Conservation (phyloP, 2,113 vertebrate species). For the Scalopus aquaticus region DNA sequence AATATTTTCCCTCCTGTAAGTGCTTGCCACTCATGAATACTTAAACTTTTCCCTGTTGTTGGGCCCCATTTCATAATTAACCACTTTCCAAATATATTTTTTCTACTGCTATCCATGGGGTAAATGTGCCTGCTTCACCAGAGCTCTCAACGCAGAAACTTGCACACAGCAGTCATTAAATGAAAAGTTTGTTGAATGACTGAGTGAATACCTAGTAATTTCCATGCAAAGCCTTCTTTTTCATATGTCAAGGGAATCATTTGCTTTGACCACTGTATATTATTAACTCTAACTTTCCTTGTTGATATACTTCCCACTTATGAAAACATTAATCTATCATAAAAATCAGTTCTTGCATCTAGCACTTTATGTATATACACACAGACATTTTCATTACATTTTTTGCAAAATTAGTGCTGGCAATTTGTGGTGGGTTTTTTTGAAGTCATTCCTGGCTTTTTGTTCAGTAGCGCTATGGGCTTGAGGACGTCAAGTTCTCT, state of each 20-base stretch:
- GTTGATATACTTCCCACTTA: neutral
- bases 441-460: conserved; percentile 13
- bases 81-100: neutral
- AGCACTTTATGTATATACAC: neutral
- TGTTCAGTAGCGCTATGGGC: neutral
- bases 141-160: neutral
- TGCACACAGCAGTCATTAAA: neutral
- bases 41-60: conserved; percentile 22
- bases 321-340: neutral
- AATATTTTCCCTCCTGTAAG: neutral
- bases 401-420: conserved; percentile 24
- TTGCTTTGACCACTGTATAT: neutral
- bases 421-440: neutral
- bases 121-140: neutral
- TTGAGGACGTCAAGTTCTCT: neutral
- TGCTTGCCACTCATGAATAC: neutral
- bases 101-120: neutral
- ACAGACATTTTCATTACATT: conserved; percentile 23
- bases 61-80: neutral
- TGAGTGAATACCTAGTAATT: neutral
- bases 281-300: neutral
- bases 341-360: neutral
- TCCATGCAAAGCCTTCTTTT: neutral
- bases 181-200: neutral
- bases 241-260: neutral